Evolutionary conservation across 92 coral and sea anemone genomes (phyloP).

Genomic region (Porites cylindrica): DNA sequence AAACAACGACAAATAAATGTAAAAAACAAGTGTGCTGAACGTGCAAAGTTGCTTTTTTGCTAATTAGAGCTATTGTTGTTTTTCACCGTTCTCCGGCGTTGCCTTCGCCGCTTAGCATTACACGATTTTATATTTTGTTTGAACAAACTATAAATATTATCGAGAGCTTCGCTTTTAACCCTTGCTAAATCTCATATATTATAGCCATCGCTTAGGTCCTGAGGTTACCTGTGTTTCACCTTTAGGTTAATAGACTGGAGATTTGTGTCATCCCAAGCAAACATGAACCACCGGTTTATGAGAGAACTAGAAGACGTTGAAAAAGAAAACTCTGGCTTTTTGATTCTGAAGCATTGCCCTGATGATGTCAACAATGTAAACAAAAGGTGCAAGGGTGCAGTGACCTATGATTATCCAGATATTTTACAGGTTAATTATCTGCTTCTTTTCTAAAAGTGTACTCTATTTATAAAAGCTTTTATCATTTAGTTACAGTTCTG

Average conservation of each 20-base stretch:
- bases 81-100: no score
- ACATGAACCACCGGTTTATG: slow-evolving; percentile 58
- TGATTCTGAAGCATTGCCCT: slow-evolving; percentile 71
- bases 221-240: background rate
- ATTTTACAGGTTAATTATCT: slow-evolving; percentile 68
- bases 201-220: no score
- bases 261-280: slow-evolving; percentile 78
- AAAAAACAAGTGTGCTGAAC: no score
- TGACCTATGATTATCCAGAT: slow-evolving; percentile 73
- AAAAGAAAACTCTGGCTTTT: slow-evolving; percentile 54
- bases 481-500: background rate
- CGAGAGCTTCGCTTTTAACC: no score
- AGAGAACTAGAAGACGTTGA: slow-evolving; percentile 60
- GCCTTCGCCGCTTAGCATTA: no score
- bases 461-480: background rate
- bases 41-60: no score
- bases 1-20: no score
- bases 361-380: slow-evolving; percentile 43
- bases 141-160: no score
- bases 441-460: background rate
- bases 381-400: slow-evolving; percentile 72
- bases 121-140: no score
- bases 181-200: no score
- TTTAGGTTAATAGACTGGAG: slow-evolving; percentile 68
- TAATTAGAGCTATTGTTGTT: no score